Evolutionary conservation across 2,797 vertebrate species (phyloP).

Genomic region (Melanitta fusca): DNA sequence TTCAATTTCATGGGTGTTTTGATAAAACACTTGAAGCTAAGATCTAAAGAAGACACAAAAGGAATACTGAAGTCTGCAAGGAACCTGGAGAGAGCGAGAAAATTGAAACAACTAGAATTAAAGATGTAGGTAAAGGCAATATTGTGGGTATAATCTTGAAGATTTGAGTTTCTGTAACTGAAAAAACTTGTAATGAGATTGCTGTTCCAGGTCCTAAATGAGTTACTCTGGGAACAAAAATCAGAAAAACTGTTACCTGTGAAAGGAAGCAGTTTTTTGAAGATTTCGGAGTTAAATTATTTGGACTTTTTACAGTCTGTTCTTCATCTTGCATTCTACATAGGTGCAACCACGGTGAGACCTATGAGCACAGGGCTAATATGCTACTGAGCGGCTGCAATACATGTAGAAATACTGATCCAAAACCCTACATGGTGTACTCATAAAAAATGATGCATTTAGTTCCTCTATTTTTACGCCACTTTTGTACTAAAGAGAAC

Average conservation of each 20-base stretch:
- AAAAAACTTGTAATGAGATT: neutral
- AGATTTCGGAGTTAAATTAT: neutral
- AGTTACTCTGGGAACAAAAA: neutral
- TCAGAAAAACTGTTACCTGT: neutral
- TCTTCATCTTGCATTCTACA: neutral
- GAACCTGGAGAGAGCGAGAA: neutral
- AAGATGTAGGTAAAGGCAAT: neutral
- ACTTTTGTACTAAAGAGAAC: neutral
- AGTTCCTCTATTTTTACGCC: neutral
- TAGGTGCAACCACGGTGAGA: rapidly evolving
- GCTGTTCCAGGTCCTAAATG: neutral
- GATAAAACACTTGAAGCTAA: slow-evolving; percentile 15
- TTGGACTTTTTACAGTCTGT: neutral
- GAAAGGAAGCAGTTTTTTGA: neutral
- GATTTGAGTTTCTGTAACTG: neutral
- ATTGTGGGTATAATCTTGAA: neutral
- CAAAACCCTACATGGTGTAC: neutral
- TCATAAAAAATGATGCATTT: neutral
- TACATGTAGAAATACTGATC: neutral
- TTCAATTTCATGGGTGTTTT: slow-evolving; percentile 3
- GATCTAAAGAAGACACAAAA: slow-evolving; percentile 6
- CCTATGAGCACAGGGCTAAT: neutral
- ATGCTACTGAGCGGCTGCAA: rapidly evolving
- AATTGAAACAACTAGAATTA: neutral
- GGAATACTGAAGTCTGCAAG: neutral